These are phyloP conservation scores for Phainopepla nitens DNA, from an alignment of 2,113 vertebrate species.

Conservation along the genomic window DNA sequence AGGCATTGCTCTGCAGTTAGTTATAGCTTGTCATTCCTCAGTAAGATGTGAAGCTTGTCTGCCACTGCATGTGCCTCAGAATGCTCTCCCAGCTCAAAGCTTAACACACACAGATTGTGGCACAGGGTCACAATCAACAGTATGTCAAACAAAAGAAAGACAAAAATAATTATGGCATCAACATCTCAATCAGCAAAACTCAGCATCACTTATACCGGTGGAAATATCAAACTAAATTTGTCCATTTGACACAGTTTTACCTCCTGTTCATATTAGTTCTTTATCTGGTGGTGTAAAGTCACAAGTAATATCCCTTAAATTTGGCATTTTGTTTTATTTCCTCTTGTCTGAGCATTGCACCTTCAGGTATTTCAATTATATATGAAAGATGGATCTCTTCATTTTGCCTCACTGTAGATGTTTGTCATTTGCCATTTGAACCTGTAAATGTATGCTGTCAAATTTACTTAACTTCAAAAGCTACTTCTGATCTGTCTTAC, in stretches of 20 bases:
- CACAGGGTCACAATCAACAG: not conserved
- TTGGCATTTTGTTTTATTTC: slow-evolving; percentile 25
- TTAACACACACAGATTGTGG: fast-evolving
- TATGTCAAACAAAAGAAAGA: not conserved
- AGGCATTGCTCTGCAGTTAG: not conserved
- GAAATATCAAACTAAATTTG: not conserved
- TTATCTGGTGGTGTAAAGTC: not conserved
- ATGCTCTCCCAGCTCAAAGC: not conserved
- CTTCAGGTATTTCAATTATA: slow-evolving; percentile 17
- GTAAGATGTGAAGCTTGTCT: not conserved
- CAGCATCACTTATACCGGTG: not conserved
- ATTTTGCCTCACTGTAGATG: not conserved
- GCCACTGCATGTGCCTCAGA: fast-evolving
- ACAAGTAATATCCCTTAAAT: not conserved
- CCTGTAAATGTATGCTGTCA: slow-evolving; percentile 22
- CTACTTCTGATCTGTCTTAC: not conserved
- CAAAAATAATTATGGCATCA: not conserved
- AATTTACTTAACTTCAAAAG: not conserved
- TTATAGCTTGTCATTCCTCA: fast-evolving
- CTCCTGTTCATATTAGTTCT: not conserved
- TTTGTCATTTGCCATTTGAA: slow-evolving; percentile 27
- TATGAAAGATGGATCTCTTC: not conserved
- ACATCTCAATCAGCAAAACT: not conserved
- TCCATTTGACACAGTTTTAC: not conserved
- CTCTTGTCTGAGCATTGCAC: not conserved